Base-by-base conservation (phyloP, 1,140 invertebrate species). In the Solenopsis fugax region DNA sequence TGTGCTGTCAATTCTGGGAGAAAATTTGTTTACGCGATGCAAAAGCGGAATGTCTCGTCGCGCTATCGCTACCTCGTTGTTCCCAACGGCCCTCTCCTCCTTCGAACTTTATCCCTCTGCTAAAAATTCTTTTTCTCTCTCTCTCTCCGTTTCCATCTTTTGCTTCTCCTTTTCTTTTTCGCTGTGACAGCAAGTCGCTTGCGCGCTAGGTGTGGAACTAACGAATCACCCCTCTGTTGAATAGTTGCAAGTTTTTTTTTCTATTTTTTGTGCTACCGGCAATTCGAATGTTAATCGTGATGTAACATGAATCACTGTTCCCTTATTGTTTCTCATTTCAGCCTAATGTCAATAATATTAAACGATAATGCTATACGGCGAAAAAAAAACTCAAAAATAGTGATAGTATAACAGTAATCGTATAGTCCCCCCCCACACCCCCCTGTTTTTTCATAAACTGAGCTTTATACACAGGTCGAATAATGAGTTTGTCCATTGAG, bases 61-160 rank as follows among this genome's bases (percentile, higher is more conserved):
- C 77, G 72, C 34, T 58, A 16, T 54, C 18, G 4, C 65, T 87
- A 2, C 29, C 18, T 82, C 48, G 34, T 56, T 81, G 24, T 72
- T 82, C 56, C 10, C 24, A 72, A 50, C 52, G 18, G 21, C 18
- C n/a, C 1, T n/a, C 7, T 48, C 21, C 24, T 54, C 24, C 37
- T 48, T 21, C 18, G 7, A 37, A 56, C 13, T 18, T 58, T 18
- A 45, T 80, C 21, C n/a, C 21, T 58, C 52, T 24, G 37, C 24
- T 48, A 16, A 84, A 52, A 54, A 60, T 80, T 87, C 86, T 90
- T 45, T 87, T 69, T 89, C 78, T 81, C 56, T 85, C 58, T 56
- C 18, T 76, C 24, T 60, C 52, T 82, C 67, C 12, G n/a, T 69
- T 41, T 69, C 34, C 16, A 37, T 81, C 34, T 81, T 45, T 65